Conservation (phyloP, 2,113 vertebrate genomes). For the Leucosticte australis region DNA sequence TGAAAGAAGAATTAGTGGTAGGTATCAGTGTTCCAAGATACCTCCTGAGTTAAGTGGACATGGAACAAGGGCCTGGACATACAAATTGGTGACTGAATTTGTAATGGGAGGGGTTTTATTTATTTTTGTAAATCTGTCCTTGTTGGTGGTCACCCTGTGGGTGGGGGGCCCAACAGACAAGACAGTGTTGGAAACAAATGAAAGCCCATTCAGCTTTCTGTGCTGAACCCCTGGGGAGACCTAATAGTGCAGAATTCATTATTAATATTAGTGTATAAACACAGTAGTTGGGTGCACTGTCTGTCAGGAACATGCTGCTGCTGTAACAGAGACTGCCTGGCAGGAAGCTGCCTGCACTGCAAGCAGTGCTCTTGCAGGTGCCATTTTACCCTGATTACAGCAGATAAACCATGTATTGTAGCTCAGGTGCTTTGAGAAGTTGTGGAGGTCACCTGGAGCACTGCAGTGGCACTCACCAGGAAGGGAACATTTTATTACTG, state of each 20-base stretch:
- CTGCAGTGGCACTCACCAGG: not conserved
- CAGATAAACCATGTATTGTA: not conserved
- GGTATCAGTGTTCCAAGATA: not conserved
- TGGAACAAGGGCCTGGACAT: not conserved
- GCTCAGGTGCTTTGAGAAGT: not conserved
- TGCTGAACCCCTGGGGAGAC: not conserved
- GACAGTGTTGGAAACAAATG: not conserved
- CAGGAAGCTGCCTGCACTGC: not conserved
- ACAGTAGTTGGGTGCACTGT: not conserved
- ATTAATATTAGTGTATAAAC: not conserved
- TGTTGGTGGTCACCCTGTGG: not conserved
- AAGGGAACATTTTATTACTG: not conserved
- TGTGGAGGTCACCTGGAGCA: not conserved
- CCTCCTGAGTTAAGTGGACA: not conserved
- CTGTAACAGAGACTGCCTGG: not conserved
- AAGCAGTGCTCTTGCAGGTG: constrained; percentile 18
- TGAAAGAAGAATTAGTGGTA: not conserved
- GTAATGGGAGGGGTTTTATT: not conserved
- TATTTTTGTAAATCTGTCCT: not conserved
- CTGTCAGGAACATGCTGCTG: not conserved
- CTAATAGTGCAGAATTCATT: not conserved
- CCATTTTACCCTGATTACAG: not conserved
- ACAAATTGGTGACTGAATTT: not conserved
- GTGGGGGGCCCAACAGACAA: not conserved
- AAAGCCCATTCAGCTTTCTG: not conserved